Evolutionary conservation across 2,113 vertebrate species (phyloP).

Genomic region (Danio rerio): DNA sequence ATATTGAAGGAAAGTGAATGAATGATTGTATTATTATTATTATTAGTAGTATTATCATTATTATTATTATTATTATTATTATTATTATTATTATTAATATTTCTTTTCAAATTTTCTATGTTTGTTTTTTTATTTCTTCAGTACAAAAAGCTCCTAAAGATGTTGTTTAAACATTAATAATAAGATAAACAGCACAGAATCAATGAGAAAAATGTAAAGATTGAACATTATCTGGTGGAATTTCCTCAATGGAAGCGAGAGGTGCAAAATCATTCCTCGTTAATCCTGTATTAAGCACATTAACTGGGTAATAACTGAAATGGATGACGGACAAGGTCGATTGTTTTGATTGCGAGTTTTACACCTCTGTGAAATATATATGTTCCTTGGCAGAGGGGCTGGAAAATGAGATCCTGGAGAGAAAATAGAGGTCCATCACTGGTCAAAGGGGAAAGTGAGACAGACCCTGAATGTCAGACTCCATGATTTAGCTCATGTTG

Average conservation of each 20-base stretch:
- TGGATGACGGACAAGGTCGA: conserved; percentile 51
- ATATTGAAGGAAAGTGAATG: too few species aligned
- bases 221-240: conserved; percentile 43
- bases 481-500: conserved; percentile 68
- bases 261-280: conserved; percentile 49
- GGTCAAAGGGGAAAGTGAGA: conserved; percentile 66
- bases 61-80: too few species aligned
- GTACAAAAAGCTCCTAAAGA: too few species aligned
- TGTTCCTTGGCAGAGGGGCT: conserved; percentile 61
- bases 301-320: conserved; percentile 53
- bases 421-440: conserved; percentile 56
- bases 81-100: too few species aligned
- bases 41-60: too few species aligned
- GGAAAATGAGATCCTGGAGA: conserved; percentile 63
- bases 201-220: background rate
- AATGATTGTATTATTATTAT: too few species aligned
- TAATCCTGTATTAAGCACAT: conserved; percentile 57
- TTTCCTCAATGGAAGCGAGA: too few species aligned
- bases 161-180: too few species aligned
- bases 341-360: conserved; percentile 62
- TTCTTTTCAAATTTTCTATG: too few species aligned
- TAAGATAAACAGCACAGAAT: background rate
- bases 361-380: conserved; percentile 48
- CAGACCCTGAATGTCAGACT: conserved; percentile 66
- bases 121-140: too few species aligned